phyloP scores from a whole-genome alignment of 2,113 vertebrate genomes.

The Silurus asotus region DNA sequence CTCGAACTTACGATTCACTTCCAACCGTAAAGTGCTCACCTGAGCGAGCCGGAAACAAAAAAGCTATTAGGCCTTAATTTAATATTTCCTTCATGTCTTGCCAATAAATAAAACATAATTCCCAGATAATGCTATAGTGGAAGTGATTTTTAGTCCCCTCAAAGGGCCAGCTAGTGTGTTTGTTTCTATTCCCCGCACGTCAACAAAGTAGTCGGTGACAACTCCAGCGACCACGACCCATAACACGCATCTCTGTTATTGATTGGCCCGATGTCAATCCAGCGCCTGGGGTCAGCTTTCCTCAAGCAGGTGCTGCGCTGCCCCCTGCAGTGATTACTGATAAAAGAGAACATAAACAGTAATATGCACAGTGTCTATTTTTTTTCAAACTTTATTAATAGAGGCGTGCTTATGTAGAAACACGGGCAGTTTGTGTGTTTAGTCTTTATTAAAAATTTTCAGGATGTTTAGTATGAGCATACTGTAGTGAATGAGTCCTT shows the following conservation, averaged over 20 bases:
- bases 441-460: not conserved
- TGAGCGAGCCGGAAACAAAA: slow-evolving; percentile 11
- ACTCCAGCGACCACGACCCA: slow-evolving; percentile 42
- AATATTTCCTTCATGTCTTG: slow-evolving; percentile 7
- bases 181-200: slow-evolving; percentile 20
- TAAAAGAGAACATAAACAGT: slow-evolving; percentile 66
- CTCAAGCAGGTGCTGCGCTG: slow-evolving; percentile 52
- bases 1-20: slow-evolving; percentile 17
- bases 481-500: not conserved
- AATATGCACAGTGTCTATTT: slow-evolving; percentile 59
- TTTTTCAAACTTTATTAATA: not conserved
- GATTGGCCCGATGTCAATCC: slow-evolving; percentile 58
- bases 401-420: slow-evolving; percentile 62
- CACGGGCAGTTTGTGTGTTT: slow-evolving; percentile 43
- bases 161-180: not conserved
- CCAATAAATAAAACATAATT: slow-evolving; percentile 21
- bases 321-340: slow-evolving; percentile 71
- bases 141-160: slow-evolving; percentile 6
- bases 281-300: slow-evolving; percentile 66
- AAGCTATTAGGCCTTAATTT: slow-evolving; percentile 9
- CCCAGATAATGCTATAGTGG: not conserved
- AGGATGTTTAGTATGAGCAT: not conserved
- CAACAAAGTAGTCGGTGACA: slow-evolving; percentile 20
- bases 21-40: slow-evolving; percentile 25
- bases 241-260: slow-evolving; percentile 55